A percentile compares a stretch with the other conserved stretches of the same genome.
Evolutionary conservation across 2,797 vertebrate species (phyloP).

Genomic region (Hylomyscus alleni): DNA sequence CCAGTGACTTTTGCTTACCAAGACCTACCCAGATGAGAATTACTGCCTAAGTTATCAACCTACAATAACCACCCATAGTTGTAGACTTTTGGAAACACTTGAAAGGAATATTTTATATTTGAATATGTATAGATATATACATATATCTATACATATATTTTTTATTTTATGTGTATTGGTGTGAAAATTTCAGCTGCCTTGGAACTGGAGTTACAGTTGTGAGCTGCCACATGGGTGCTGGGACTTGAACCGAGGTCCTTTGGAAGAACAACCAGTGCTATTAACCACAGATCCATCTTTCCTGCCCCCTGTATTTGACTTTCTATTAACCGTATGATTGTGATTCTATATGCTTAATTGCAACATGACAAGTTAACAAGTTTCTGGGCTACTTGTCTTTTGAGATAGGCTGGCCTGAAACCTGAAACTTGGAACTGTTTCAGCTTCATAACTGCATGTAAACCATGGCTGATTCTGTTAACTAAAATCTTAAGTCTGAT

Average conservation of each 20-base stretch:
- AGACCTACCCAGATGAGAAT: neutral
- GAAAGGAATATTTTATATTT: constrained; percentile 46
- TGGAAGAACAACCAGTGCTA: neutral
- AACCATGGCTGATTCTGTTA: neutral
- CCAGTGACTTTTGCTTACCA: neutral
- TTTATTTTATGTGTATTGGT: too few relatives aligned
- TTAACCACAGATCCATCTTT: neutral
- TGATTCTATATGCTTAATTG: constrained; percentile 35
- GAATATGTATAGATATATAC: neutral
- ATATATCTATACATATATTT: too few relatives aligned
- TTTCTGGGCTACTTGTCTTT: neutral
- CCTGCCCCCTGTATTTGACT: neutral
- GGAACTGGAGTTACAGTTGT: neutral
- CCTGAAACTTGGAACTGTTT: neutral
- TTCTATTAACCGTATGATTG: constrained; percentile 1
- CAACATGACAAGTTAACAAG: constrained; percentile 32
- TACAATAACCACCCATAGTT: neutral
- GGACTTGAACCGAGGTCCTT: neutral
- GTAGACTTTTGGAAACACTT: neutral
- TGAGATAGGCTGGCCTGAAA: neutral
- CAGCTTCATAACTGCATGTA: neutral
- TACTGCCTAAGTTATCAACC: neutral
- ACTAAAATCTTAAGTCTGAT: neutral
- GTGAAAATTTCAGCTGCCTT: too few relatives aligned
- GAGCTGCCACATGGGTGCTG: neutral